phyloP scores from a whole-genome alignment of 2,797 vertebrate species.

The Pitangus sulphuratus region DNA sequence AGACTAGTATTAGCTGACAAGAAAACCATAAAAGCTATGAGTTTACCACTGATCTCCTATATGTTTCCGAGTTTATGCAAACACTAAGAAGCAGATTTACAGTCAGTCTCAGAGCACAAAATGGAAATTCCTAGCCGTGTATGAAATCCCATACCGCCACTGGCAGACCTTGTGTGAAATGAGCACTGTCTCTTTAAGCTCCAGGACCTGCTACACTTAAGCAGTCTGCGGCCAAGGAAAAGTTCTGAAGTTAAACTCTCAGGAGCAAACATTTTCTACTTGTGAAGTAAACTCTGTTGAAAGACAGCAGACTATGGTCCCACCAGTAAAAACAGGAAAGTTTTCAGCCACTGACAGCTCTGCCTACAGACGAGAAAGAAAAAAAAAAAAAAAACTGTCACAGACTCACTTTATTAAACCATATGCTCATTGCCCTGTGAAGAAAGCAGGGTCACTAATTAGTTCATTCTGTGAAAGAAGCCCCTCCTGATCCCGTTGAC shows the following conservation, averaged over 20 bases:
- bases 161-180: constrained; percentile 53
- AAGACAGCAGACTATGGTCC: constrained; percentile 81
- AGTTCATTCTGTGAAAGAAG: constrained; percentile 87
- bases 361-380: constrained; percentile 69
- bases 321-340: constrained; percentile 82
- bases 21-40: neutral
- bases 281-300: constrained; percentile 85
- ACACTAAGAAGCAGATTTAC: neutral
- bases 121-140: constrained; percentile 45
- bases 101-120: neutral
- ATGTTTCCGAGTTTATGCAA: neutral
- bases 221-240: constrained; percentile 79
- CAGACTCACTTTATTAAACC: constrained; percentile 91
- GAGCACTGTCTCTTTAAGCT: constrained; percentile 79
- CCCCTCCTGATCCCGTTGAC: constrained; percentile 86
- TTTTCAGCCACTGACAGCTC: constrained; percentile 82
- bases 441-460: constrained; percentile 87
- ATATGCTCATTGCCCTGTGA: constrained; percentile 88
- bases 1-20: neutral
- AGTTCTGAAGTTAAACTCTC: constrained; percentile 83
- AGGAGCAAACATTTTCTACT: constrained; percentile 83
- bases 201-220: constrained; percentile 74
- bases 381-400: constrained; percentile 69
- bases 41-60: neutral
- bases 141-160: constrained; percentile 16